phyloP scores from a whole-genome alignment of 2,888 invertebrate species.

The Acleris literana region DNA sequence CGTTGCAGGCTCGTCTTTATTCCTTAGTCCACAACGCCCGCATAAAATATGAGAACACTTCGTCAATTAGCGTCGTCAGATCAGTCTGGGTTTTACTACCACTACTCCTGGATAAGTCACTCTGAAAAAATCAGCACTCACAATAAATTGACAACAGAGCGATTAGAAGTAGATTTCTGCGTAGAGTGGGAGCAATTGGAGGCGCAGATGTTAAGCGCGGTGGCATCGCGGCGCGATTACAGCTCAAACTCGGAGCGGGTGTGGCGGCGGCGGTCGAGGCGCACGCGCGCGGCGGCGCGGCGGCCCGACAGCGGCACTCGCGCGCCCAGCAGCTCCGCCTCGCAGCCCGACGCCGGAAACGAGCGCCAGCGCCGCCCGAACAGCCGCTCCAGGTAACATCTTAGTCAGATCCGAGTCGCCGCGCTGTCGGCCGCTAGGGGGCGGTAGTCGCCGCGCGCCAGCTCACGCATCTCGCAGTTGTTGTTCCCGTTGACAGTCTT shows the following conservation, averaged over 20 bases:
- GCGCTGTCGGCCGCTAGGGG: slow-evolving; percentile 79
- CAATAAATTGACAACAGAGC: slow-evolving; percentile 57
- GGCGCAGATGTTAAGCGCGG: slow-evolving; percentile 43
- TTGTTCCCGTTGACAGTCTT: slow-evolving; percentile 89
- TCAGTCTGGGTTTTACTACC: slow-evolving; percentile 53
- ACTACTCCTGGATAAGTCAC: slow-evolving; percentile 55
- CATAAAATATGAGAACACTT: slow-evolving; percentile 47
- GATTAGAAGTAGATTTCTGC: slow-evolving; percentile 23
- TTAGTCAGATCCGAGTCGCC: slow-evolving; percentile 88
- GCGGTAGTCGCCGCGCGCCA: slow-evolving; percentile 82
- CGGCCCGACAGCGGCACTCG: slow-evolving; percentile 54
- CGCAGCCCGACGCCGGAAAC: slow-evolving; percentile 73
- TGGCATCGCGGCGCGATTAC: slow-evolving; percentile 51
- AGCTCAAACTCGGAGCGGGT: slow-evolving; percentile 81
- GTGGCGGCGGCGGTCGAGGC: slow-evolving; percentile 76
- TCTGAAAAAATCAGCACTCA: slow-evolving; percentile 50
- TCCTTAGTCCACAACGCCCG: slow-evolving; percentile 51
- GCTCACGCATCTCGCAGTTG: slow-evolving; percentile 91
- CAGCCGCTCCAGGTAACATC: slow-evolving; percentile 89
- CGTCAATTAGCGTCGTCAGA: slow-evolving; percentile 50
- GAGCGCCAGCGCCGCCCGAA: slow-evolving; percentile 85
- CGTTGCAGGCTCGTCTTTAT: slow-evolving; percentile 51
- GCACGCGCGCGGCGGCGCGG: slow-evolving; percentile 64
- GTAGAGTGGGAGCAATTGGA: slow-evolving; percentile 35
- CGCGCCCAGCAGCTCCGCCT: slow-evolving; percentile 61